Conservation (phyloP, 2,888 invertebrate genomes). For the Ischnura elegans region DNA sequence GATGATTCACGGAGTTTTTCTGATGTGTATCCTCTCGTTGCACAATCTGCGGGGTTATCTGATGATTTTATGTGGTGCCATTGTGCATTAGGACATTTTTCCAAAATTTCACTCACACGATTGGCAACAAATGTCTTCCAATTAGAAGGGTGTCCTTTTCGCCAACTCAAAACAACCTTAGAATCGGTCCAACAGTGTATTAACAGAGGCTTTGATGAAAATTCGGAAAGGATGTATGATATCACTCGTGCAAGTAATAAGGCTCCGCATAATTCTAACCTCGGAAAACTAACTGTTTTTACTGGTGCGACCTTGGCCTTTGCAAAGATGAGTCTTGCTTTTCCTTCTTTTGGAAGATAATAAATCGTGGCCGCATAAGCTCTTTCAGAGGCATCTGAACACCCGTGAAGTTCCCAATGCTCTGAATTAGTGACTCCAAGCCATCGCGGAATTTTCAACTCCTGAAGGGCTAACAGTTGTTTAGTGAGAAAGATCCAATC, state of each 20-base stretch:
- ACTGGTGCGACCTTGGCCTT: neutral
- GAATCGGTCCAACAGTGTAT: neutral
- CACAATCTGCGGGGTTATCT: neutral
- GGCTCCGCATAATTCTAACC: constrained; percentile 3
- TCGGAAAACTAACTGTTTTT: neutral
- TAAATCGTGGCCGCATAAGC: neutral
- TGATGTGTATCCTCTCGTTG: neutral
- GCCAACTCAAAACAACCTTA: neutral
- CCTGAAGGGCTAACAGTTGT: neutral
- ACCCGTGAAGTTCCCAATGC: neutral
- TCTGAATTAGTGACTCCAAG: neutral
- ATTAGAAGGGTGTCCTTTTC: neutral
- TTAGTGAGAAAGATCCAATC: neutral
- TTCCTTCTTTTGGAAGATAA: neutral
- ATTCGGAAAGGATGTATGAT: neutral
- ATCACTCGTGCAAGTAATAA: neutral
- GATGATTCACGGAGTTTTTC: too few species aligned
- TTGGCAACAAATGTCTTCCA: neutral
- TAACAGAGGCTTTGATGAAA: neutral
- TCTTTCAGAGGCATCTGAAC: neutral
- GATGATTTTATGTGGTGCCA: neutral
- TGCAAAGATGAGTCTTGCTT: neutral
- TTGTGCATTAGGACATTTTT: neutral
- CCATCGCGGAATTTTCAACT: neutral
- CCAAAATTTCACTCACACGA: neutral